A percentile compares a stretch with the other conserved stretches of the same genome.
Evolutionary conservation across 2,113 vertebrate genomes (phyloP).

Genomic region (Cathartes aura): DNA sequence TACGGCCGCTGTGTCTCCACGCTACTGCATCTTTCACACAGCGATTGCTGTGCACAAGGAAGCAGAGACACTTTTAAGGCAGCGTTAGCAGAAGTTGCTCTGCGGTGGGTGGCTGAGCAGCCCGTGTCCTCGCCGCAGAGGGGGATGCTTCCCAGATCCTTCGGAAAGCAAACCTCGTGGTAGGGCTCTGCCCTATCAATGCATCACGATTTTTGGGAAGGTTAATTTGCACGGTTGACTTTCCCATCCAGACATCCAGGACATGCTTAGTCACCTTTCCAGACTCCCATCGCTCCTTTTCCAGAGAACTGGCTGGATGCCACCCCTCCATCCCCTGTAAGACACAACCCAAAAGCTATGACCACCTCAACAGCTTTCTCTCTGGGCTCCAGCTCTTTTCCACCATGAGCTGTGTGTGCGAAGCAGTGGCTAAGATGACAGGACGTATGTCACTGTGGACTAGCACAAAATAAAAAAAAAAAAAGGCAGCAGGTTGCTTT

Average conservation of each 20-base stretch:
- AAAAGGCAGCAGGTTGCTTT: not conserved
- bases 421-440: not conserved
- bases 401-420: fast-evolving
- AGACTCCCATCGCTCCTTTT: not conserved
- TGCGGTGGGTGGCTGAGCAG: not conserved
- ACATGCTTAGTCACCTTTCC: not conserved
- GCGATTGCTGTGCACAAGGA: not conserved
- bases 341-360: not conserved
- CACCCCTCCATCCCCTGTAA: no score
- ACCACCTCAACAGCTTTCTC: not conserved
- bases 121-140: fast-evolving
- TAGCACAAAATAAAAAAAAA: not conserved
- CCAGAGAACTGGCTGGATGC: not conserved
- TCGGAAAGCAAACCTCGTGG: not conserved
- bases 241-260: no score
- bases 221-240: not conserved
- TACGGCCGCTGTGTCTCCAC: fast-evolving
- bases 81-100: not conserved
- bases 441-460: fast-evolving
- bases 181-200: not conserved
- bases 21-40: fast-evolving
- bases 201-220: fast-evolving
- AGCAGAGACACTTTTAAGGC: not conserved
- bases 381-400: not conserved
- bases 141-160: not conserved